Conservation (phyloP, 2,888 invertebrate genomes). For the Cephus pygmeus region DNA sequence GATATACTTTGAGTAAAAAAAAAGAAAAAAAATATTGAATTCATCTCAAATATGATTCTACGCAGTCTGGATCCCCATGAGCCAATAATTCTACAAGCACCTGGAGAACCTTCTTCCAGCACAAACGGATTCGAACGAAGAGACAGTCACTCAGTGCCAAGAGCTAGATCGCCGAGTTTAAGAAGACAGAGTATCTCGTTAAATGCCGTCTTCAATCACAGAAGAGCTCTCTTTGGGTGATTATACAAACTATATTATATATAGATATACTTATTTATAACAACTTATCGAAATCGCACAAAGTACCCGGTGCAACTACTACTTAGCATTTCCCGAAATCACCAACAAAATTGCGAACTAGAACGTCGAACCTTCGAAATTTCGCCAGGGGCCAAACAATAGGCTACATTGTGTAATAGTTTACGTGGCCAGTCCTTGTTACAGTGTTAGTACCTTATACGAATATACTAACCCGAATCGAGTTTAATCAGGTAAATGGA, state of each 20-base stretch:
- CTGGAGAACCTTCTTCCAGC: background rate
- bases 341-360: background rate
- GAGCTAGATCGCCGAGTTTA: constrained; percentile 46
- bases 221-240: constrained; percentile 55
- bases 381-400: background rate
- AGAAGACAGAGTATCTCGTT: constrained; percentile 55
- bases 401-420: background rate
- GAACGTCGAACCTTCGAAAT: background rate
- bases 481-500: constrained; percentile 32
- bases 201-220: constrained; percentile 57
- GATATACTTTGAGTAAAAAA: background rate
- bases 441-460: background rate
- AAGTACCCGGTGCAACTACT: background rate
- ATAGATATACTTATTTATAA: background rate
- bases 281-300: background rate
- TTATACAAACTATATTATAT: background rate
- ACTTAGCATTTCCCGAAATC: background rate
- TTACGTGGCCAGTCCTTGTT: background rate
- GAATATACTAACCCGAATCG: constrained; percentile 24
- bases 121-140: constrained; percentile 42
- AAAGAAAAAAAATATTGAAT: background rate
- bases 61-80: background rate
- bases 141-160: constrained; percentile 41
- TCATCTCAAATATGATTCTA: background rate
- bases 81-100: background rate